These are phyloP conservation scores for Papio anubis DNA, from an alignment of 2,113 vertebrate genomes.

Conservation along the genomic window DNA sequence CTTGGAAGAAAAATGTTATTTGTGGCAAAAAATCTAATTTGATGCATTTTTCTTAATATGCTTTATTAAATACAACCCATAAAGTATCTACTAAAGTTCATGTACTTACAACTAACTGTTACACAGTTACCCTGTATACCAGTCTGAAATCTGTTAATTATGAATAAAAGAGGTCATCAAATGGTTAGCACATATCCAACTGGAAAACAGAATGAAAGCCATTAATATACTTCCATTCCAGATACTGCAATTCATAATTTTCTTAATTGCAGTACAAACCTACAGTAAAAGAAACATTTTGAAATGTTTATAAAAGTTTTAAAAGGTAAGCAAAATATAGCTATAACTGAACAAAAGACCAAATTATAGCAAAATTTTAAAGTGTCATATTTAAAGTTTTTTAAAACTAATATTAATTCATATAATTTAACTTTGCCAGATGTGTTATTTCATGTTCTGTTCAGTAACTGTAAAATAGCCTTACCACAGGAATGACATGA, in stretches of 20 bases:
- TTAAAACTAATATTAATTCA: background rate
- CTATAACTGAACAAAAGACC: background rate
- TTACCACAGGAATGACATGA: constrained; percentile 98
- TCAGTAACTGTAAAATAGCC: constrained; percentile 71
- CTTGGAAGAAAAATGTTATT: constrained; percentile 24
- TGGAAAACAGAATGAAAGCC: background rate
- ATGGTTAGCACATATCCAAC: background rate
- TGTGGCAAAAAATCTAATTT: background rate
- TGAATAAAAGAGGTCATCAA: background rate
- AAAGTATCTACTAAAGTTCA: background rate
- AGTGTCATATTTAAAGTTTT: background rate
- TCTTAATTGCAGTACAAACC: background rate
- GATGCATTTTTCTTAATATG: background rate
- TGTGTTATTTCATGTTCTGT: background rate
- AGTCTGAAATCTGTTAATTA: constrained; percentile 35
- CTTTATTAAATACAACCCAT: background rate
- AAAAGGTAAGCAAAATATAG: background rate
- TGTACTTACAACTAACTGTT: background rate
- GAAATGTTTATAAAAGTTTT: constrained; percentile 23
- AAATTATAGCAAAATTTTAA: background rate
- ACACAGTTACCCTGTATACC: background rate
- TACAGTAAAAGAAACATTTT: background rate
- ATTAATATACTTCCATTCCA: background rate
- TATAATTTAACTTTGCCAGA: background rate
- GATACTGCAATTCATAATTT: background rate